Conservation (phyloP, 2,888 invertebrate species). For the Drosophila parthenogenetica region DNA sequence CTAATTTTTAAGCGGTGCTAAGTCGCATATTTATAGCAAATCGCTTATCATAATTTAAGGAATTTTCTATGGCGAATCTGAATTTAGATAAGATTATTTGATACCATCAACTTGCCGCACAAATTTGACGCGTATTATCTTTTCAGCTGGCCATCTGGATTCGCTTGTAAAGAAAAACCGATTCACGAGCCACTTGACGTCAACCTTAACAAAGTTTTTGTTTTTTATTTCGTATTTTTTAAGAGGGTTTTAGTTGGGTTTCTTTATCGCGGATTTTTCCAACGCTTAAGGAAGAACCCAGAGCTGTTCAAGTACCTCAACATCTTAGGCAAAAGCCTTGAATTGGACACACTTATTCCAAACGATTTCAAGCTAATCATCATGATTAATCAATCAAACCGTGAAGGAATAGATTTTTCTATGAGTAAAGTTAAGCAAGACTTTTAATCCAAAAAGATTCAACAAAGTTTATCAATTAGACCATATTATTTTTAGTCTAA, state of each 20-base stretch:
- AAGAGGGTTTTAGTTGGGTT: constrained; percentile 7
- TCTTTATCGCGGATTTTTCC: constrained; percentile 3
- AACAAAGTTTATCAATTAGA: too few relatives aligned
- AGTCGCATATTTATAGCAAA: constrained; percentile 49
- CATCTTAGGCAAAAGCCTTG: constrained; percentile 2
- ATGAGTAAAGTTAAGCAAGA: too few relatives aligned
- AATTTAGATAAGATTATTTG: constrained; percentile 49
- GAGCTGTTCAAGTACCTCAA: neutral
- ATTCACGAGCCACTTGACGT: constrained; percentile 15
- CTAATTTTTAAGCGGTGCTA: constrained; percentile 41
- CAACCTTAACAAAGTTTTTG: neutral
- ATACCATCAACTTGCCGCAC: constrained; percentile 41
- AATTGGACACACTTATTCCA: neutral
- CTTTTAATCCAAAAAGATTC: too few relatives aligned
- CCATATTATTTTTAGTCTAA: too few relatives aligned
- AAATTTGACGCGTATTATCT: constrained; percentile 30
- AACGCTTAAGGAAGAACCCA: neutral
- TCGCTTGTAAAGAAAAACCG: neutral
- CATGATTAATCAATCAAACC: too few relatives aligned
- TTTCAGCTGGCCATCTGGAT: constrained; percentile 12
- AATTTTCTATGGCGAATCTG: constrained; percentile 15
- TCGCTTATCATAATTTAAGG: constrained; percentile 12
- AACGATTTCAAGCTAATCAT: too few relatives aligned
- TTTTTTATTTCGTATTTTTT: neutral
- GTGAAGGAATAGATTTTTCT: too few relatives aligned